Conservation (phyloP, 2,888 invertebrate species). For the Chromoteleia sp. region DNA sequence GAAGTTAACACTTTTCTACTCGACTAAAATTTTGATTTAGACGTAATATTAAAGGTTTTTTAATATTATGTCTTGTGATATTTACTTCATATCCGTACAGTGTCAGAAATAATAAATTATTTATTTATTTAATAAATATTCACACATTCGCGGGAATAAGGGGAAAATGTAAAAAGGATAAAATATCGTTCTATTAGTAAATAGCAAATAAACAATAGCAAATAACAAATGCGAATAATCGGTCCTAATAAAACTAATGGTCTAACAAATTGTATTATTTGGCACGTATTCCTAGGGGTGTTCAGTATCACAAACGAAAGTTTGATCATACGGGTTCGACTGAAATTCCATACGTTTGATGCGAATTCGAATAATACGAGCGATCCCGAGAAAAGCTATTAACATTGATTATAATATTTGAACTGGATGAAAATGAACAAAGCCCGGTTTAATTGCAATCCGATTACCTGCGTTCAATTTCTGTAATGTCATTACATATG, state of each 20-base stretch:
- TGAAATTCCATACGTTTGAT: conserved; percentile 50
- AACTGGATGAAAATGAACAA: conserved; percentile 54
- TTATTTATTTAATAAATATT: too few relatives aligned
- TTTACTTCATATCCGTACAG: too few relatives aligned
- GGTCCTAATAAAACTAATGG: conserved; percentile 27
- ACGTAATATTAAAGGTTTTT: too few relatives aligned
- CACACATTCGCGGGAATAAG: too few relatives aligned
- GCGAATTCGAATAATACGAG: conserved; percentile 48
- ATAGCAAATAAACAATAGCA: too few relatives aligned
- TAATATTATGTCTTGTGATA: too few relatives aligned
- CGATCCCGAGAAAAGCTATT: conserved; percentile 61
- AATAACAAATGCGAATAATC: too few relatives aligned
- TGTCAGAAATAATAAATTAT: too few relatives aligned
- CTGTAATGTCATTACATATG: conserved; percentile 25
- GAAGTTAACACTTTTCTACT: too few relatives aligned
- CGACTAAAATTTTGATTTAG: too few relatives aligned
- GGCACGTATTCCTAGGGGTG: conserved; percentile 18
- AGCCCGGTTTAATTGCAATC: conserved; percentile 43
- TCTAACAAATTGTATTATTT: conserved; percentile 23
- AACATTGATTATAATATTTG: conserved; percentile 65
- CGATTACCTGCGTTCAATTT: conserved; percentile 47
- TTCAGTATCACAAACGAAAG: conserved; percentile 41
- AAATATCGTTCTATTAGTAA: too few relatives aligned
- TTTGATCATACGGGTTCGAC: conserved; percentile 22
- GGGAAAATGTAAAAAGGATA: too few relatives aligned